Conservation (phyloP, 2,113 vertebrate genomes). For the Podarcis raffonei region DNA sequence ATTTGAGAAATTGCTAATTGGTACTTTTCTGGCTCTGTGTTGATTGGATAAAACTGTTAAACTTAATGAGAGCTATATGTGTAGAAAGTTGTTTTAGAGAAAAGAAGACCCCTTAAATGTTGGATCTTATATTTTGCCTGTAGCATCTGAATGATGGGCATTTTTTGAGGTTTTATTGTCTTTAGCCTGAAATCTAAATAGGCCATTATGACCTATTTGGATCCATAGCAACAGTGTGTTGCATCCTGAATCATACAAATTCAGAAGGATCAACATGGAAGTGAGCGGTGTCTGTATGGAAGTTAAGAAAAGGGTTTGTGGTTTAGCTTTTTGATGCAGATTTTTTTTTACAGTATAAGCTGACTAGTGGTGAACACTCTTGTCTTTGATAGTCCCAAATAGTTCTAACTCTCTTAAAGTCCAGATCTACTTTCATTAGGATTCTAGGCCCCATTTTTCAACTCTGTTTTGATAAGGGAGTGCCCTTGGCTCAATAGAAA, state of each 20-base stretch:
- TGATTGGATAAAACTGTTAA: background rate
- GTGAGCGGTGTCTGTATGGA: background rate
- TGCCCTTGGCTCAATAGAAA: background rate
- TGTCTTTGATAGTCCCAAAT: background rate
- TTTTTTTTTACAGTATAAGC: constrained; percentile 11
- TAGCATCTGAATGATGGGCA: constrained; percentile 22
- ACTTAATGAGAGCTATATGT: background rate
- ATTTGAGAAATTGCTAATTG: background rate
- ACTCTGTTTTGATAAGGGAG: background rate
- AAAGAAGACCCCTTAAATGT: background rate
- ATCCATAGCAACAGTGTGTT: constrained; percentile 20
- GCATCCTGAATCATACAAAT: background rate
- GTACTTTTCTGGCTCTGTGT: background rate
- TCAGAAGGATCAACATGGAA: constrained; percentile 6
- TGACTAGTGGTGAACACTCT: background rate
- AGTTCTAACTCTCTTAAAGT: background rate
- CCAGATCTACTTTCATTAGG: background rate
- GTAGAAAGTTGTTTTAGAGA: too few species aligned
- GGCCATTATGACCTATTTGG: constrained; percentile 32
- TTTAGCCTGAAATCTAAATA: constrained; percentile 40
- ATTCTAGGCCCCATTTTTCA: background rate
- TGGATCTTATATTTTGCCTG: constrained; percentile 19
- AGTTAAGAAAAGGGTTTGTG: constrained; percentile 2
- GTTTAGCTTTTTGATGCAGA: background rate
- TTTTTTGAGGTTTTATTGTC: background rate